Conservation (phyloP, 2,797 vertebrate genomes). For the Aeoliscus strigatus region DNA sequence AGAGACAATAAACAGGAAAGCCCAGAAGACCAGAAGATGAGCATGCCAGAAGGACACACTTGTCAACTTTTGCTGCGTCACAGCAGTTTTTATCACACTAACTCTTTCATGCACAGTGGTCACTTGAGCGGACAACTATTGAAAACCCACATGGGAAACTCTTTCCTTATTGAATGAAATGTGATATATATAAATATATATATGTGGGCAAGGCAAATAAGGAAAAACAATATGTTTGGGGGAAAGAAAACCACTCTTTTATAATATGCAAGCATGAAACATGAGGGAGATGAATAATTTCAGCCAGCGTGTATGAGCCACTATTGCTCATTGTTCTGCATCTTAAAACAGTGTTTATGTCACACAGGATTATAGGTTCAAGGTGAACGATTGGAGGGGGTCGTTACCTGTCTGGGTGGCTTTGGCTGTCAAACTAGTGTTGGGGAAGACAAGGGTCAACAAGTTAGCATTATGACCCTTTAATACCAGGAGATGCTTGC, state of each 20-base stretch:
- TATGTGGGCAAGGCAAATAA: too few relatives aligned
- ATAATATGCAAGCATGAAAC: too few relatives aligned
- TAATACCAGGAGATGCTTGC: constrained; percentile 55
- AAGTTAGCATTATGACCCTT: constrained; percentile 53
- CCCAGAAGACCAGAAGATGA: constrained; percentile 5
- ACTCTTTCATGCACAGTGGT: too few relatives aligned
- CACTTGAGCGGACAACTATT: too few relatives aligned
- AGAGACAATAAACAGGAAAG: constrained; percentile 29
- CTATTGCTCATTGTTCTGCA: not conserved
- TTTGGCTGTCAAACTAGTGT: constrained; percentile 28
- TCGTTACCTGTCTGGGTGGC: constrained; percentile 29
- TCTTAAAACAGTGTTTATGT: constrained; percentile 8
- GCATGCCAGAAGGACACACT: constrained; percentile 10
- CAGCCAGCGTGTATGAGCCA: not conserved
- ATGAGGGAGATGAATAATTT: too few relatives aligned
- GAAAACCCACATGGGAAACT: too few relatives aligned
- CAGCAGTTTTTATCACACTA: too few relatives aligned
- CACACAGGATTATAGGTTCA: constrained; percentile 1
- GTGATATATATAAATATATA: too few relatives aligned
- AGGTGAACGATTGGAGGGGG: constrained; percentile 1
- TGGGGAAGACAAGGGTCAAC: constrained; percentile 57
- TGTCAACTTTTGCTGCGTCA: constrained; percentile 10
- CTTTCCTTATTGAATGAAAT: too few relatives aligned
- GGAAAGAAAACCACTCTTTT: too few relatives aligned
- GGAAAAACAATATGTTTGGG: too few relatives aligned